Conservation (phyloP, 2,888 invertebrate species). For the Frankliniella intonsa region DNA sequence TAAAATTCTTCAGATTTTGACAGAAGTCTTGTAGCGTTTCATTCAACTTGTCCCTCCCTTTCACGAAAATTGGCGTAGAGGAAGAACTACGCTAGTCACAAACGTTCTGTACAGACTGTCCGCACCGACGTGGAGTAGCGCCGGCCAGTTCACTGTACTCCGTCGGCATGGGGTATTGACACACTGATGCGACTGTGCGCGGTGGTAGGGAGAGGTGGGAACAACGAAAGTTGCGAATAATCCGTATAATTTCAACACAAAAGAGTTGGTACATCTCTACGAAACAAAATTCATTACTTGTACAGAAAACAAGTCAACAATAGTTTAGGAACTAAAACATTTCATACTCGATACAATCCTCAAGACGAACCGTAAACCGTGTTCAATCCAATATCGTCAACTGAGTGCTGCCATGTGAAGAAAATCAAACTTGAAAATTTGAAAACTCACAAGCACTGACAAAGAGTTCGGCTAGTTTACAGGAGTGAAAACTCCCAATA, state of each 20-base stretch:
- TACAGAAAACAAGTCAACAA: constrained; percentile 21
- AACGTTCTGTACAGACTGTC: no score
- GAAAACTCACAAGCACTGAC: background rate
- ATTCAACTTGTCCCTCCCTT: background rate
- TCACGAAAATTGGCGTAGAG: background rate
- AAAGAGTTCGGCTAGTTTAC: background rate
- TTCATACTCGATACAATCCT: background rate
- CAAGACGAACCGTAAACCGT: constrained; percentile 44
- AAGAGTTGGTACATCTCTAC: background rate
- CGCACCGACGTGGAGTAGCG: no score
- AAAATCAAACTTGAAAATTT: background rate
- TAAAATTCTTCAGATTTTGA: background rate
- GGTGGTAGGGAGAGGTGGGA: background rate
- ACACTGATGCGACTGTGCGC: background rate
- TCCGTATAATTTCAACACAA: constrained; percentile 20
- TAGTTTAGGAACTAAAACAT: constrained; percentile 16
- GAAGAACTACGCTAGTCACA: background rate
- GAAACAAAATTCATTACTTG: constrained; percentile 14
- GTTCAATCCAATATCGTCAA: constrained; percentile 45
- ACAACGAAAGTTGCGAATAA: background rate
- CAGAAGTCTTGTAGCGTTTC: background rate
- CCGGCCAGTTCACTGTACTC: background rate
- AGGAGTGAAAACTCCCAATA: background rate
- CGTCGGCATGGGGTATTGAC: background rate
- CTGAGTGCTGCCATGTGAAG: background rate